Conservation (phyloP, 2,797 vertebrate genomes). For the Vultur gryphus region DNA sequence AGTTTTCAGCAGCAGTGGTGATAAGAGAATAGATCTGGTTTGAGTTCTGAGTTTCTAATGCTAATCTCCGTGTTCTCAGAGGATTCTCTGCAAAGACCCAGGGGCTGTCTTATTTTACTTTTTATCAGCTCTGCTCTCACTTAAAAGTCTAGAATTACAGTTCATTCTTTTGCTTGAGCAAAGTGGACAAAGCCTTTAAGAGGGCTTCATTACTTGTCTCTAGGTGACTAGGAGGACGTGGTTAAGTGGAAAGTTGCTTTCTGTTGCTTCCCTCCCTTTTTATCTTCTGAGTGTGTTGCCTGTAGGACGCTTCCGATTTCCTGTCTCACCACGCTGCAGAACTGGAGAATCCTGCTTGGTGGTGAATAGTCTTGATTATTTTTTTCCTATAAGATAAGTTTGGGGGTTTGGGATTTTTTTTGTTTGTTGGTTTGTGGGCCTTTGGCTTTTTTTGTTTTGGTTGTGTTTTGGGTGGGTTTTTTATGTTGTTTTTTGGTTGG, state of each 20-base stretch:
- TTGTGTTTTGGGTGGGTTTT: not conserved
- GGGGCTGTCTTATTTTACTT: not conserved
- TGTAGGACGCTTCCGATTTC: not conserved
- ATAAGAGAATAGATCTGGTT: not conserved
- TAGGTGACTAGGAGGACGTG: not conserved
- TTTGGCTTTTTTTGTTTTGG: accelerated
- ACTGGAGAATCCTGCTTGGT: not conserved
- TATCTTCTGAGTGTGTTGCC: not conserved
- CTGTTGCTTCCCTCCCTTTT: not conserved
- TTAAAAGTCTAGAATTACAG: not conserved
- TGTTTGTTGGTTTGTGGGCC: not conserved
- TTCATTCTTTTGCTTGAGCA: not conserved
- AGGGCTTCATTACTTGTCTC: not conserved
- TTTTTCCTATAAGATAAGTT: not conserved
- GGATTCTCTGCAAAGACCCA: not conserved
- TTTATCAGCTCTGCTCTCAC: not conserved
- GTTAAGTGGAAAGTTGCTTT: not conserved
- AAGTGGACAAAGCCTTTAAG: not conserved
- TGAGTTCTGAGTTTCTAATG: not conserved
- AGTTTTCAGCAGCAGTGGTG: not conserved
- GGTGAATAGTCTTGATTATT: not conserved
- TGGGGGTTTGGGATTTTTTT: not conserved
- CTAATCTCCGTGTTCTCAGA: not conserved
- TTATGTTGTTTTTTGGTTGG: not conserved
- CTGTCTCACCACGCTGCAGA: not conserved